Conservation (phyloP, 2,797 vertebrate genomes). For the Poecilia velifera region DNA sequence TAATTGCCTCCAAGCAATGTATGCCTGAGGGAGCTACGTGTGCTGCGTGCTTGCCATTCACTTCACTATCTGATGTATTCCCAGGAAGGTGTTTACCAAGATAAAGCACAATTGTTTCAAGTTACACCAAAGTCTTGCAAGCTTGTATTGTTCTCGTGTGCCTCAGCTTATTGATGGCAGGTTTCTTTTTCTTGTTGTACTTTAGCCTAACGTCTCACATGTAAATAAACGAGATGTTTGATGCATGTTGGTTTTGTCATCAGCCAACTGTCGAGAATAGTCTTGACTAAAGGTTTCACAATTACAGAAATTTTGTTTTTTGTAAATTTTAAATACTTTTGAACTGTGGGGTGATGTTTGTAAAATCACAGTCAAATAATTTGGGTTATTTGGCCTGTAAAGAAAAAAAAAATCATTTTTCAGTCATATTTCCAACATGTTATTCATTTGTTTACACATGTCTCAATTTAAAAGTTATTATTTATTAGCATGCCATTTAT, state of each 20-base stretch:
- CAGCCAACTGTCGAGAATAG: neutral
- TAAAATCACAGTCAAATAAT: no score
- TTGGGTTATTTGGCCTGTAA: no score
- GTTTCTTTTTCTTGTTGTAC: neutral
- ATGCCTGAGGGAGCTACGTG: slow-evolving; percentile 35
- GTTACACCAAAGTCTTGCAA: neutral
- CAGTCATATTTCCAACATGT: no score
- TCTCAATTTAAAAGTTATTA: neutral
- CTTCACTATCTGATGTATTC: slow-evolving; percentile 31
- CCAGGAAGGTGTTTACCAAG: slow-evolving; percentile 44
- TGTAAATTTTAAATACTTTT: neutral
- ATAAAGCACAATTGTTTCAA: slow-evolving; percentile 36
- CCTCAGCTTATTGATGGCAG: slow-evolving; percentile 15
- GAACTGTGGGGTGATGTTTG: no score
- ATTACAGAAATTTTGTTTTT: neutral
- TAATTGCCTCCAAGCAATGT: slow-evolving; percentile 46
- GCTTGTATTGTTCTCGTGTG: neutral
- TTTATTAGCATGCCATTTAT: neutral
- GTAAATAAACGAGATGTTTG: neutral
- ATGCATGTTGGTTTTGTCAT: neutral
- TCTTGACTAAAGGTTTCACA: neutral
- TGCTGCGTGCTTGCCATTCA: slow-evolving; percentile 27
- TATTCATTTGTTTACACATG: neutral
- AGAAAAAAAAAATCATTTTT: no score
- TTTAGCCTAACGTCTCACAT: neutral